Evolutionary conservation across 2,888 invertebrate species (phyloP).

Genomic region (Heteromyza rotundicornis): DNA sequence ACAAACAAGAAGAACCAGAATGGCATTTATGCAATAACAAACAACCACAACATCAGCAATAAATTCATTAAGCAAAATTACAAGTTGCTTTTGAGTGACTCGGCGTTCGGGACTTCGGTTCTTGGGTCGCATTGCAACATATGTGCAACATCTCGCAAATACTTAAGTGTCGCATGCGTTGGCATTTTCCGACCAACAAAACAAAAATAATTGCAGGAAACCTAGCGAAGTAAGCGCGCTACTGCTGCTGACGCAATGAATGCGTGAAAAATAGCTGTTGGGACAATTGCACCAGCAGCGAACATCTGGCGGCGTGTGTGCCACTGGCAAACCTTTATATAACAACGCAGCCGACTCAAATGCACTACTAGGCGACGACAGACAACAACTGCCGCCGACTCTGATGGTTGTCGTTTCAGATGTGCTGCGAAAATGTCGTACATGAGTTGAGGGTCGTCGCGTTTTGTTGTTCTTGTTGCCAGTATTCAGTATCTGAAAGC

Average conservation of each 20-base stretch:
- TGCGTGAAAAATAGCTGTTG: neutral
- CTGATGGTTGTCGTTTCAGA: too few species aligned
- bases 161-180: neutral
- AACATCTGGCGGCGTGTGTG: too few species aligned
- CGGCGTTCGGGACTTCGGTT: neutral
- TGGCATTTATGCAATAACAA: neutral
- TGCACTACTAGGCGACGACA: too few species aligned
- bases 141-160: neutral
- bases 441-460: too few species aligned
- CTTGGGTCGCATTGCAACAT: neutral
- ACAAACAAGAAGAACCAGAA: neutral
- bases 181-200: neutral
- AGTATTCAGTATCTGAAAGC: too few species aligned
- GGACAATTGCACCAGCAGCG: neutral
- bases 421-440: too few species aligned
- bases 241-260: neutral
- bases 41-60: neutral
- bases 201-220: neutral
- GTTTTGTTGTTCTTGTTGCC: too few species aligned
- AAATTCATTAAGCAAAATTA: neutral
- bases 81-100: neutral
- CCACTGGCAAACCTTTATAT: too few species aligned
- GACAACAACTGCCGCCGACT: too few species aligned
- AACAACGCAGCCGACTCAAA: too few species aligned
- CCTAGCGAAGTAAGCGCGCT: neutral